Evolutionary conservation across 1,140 invertebrate genomes (phyloP).

Genomic region (Heliconius nattereri): DNA sequence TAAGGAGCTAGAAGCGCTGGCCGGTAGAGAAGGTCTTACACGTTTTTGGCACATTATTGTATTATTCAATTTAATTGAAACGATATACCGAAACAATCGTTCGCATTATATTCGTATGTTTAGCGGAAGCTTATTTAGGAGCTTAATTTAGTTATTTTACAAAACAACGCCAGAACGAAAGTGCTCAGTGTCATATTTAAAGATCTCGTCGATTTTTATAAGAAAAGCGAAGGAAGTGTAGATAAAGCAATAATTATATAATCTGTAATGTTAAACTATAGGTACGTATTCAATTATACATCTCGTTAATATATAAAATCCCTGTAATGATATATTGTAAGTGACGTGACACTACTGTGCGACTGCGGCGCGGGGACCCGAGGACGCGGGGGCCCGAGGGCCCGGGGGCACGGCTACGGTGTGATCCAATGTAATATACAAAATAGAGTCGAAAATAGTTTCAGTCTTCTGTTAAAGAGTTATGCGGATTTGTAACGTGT

Average conservation of each 20-base stretch:
- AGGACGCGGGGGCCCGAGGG: too few relatives aligned
- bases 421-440: conserved; percentile 73
- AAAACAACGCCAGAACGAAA: conserved; percentile 39
- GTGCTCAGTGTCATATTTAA: conserved; percentile 39
- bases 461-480: conserved; percentile 78
- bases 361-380: conserved; percentile 47
- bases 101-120: conserved; percentile 26
- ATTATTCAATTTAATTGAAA: conserved; percentile 47
- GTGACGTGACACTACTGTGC: conserved; percentile 72
- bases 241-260: conserved; percentile 63
- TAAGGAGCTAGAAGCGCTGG: conserved; percentile 22
- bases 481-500: conserved; percentile 61
- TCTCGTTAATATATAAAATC: conserved; percentile 80
- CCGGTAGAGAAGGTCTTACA: conserved; percentile 39
- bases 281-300: conserved; percentile 74
- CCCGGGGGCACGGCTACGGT: conserved; percentile 47
- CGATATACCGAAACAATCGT: conserved; percentile 29
- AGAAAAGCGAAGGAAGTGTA: conserved; percentile 53
- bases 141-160: conserved; percentile 48
- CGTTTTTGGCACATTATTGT: conserved; percentile 71
- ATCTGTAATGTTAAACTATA: conserved; percentile 69
- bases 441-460: conserved; percentile 80
- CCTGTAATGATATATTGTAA: conserved; percentile 81
- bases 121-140: background rate
- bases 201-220: conserved; percentile 39